phyloP scores from a whole-genome alignment of 2,797 vertebrate genomes.

The Phylloscopus collybita region DNA sequence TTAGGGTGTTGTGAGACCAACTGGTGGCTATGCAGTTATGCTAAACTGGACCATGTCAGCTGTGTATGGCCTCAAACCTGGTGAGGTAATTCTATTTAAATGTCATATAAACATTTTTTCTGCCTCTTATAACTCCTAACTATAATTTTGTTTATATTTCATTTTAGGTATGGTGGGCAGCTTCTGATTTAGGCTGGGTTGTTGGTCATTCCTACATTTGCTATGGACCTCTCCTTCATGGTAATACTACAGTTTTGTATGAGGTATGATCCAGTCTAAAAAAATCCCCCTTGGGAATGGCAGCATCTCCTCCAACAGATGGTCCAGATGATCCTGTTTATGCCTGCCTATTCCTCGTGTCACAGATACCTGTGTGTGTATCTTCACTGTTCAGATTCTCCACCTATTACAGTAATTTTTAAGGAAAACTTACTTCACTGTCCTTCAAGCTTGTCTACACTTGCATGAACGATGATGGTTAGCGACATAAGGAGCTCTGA shows the following conservation, averaged over 20 bases:
- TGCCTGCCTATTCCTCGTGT: neutral
- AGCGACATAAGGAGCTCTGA: fast-evolving
- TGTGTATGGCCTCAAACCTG: conserved; percentile 90
- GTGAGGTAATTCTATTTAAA: conserved; percentile 85
- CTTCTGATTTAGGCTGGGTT: conserved; percentile 97
- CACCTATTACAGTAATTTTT: neutral
- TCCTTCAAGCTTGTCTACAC: neutral
- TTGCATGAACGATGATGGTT: neutral
- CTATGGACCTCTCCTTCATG: conserved; percentile 93
- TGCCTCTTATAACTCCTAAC: neutral
- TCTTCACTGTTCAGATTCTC: neutral
- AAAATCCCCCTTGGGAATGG: neutral
- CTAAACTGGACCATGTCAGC: conserved; percentile 97
- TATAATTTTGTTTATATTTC: neutral
- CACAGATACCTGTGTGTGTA: neutral
- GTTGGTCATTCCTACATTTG: conserved; percentile 98
- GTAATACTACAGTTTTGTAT: conserved; percentile 92
- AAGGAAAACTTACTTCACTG: neutral
- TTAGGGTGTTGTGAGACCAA: conserved; percentile 92
- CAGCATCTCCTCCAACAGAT: neutral
- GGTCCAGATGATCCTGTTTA: neutral
- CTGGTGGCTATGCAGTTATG: conserved; percentile 94
- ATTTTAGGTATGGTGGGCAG: conserved; percentile 98
- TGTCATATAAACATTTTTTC: neutral
- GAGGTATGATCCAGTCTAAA: conserved; percentile 81